A percentile compares a stretch with the other conserved stretches of the same genome.
phyloP scores from a whole-genome alignment of 2,888 invertebrate genomes.

The Cosmia trapezina region DNA sequence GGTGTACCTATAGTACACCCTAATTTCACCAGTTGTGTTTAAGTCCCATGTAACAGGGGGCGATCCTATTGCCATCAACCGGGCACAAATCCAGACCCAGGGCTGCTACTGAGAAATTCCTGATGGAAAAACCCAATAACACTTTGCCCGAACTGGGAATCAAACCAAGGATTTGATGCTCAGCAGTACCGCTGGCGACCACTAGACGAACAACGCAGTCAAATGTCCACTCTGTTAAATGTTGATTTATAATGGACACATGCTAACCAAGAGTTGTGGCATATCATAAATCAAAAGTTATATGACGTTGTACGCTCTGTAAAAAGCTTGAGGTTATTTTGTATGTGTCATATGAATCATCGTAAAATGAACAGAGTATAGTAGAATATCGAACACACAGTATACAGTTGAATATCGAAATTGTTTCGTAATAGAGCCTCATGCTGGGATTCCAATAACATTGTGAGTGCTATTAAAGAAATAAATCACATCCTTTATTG shows the following conservation, averaged over 20 bases:
- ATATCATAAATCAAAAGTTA: slow-evolving; percentile 17
- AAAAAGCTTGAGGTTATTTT: background rate
- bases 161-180: background rate
- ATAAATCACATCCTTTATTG: slow-evolving; percentile 18
- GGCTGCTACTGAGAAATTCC: background rate
- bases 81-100: background rate
- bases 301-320: background rate
- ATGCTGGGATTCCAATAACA: slow-evolving; percentile 32
- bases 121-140: background rate
- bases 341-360: slow-evolving; percentile 22
- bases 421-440: slow-evolving; percentile 12
- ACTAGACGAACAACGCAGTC: background rate
- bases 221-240: background rate
- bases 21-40: background rate
- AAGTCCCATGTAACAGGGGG: background rate
- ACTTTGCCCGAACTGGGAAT: background rate
- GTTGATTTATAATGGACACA: background rate
- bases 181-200: background rate
- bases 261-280: background rate
- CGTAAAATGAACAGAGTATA: slow-evolving; percentile 12
- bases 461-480: slow-evolving; percentile 38
- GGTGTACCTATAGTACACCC: background rate
- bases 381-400: too few species aligned
- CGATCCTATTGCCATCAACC: background rate
- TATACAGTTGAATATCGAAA: background rate